These are phyloP conservation scores for Phymastichus coffea DNA, from an alignment of 1,140 invertebrate species.

Conservation along the genomic window DNA sequence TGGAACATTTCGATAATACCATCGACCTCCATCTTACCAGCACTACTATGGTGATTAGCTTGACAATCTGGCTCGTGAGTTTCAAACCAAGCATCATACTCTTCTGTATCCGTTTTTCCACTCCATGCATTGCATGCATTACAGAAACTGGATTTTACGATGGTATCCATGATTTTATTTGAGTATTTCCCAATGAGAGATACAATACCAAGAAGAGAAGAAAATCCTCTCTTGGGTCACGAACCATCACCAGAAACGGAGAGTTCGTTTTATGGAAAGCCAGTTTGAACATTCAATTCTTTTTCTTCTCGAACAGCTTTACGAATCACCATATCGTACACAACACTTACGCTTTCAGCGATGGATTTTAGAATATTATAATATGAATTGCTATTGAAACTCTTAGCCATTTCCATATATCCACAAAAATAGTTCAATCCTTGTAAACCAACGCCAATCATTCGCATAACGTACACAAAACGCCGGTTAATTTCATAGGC, in stretches of 20 bases:
- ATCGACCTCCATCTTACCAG: not conserved
- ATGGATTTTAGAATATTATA: not conserved
- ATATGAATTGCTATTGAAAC: not conserved
- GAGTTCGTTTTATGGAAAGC: slow-evolving; percentile 11
- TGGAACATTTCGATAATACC: slow-evolving; percentile 29
- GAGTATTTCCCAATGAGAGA: slow-evolving; percentile 23
- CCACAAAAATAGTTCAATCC: slow-evolving; percentile 6
- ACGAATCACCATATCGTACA: not conserved
- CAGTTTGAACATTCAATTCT: slow-evolving; percentile 4
- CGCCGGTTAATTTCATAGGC: slow-evolving; percentile 31
- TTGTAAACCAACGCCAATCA: slow-evolving; percentile 27
- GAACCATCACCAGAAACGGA: slow-evolving; percentile 28
- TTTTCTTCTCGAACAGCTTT: slow-evolving; percentile 27
- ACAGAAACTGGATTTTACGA: slow-evolving; percentile 16
- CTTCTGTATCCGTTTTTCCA: not conserved
- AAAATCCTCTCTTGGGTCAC: slow-evolving; percentile 27
- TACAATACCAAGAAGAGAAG: slow-evolving; percentile 18
- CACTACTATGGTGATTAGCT: slow-evolving; percentile 21
- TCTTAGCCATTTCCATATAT: not conserved
- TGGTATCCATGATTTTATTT: slow-evolving; percentile 1
- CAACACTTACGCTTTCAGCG: not conserved
- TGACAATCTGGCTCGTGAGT: slow-evolving; percentile 3
- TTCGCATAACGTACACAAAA: slow-evolving; percentile 28
- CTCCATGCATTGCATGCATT: not conserved
- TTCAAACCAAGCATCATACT: slow-evolving; percentile 9